Evolutionary conservation across 2,888 invertebrate genomes (phyloP).

Genomic region (Pteria penguin): DNA sequence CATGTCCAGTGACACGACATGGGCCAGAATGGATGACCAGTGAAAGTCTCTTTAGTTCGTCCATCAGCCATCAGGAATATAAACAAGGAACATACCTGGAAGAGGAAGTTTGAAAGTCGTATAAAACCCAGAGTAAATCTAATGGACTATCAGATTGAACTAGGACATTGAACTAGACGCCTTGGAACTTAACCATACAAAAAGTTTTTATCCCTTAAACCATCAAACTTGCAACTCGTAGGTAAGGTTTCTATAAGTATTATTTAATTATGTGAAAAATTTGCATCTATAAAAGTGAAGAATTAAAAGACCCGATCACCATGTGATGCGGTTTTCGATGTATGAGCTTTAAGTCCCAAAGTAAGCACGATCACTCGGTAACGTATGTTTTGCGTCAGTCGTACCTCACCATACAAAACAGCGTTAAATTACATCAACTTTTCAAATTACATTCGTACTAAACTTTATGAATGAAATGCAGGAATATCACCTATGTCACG

Average conservation of each 20-base stretch:
- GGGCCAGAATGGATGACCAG: not conserved
- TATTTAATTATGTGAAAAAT: no score
- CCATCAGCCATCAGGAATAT: not conserved
- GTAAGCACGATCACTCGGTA: not conserved
- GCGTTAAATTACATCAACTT: not conserved
- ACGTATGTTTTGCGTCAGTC: not conserved
- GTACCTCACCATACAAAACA: not conserved
- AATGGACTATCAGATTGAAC: no score
- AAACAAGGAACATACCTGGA: not conserved
- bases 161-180: no score
- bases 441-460: conserved; percentile 13
- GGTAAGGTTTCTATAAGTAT: no score
- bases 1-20: not conserved
- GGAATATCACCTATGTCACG: not conserved
- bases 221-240: no score
- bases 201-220: no score
- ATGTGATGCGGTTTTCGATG: no score
- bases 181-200: no score
- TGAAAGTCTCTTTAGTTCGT: not conserved
- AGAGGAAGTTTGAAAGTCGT: not conserved
- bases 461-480: conserved; percentile 29
- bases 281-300: no score
- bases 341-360: not conserved
- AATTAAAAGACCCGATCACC: no score
- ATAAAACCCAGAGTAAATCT: not conserved